A percentile compares a stretch with the other conserved stretches of the same genome.
phyloP scores from a whole-genome alignment of 1,140 invertebrate species.

The Copidosoma floridanum region DNA sequence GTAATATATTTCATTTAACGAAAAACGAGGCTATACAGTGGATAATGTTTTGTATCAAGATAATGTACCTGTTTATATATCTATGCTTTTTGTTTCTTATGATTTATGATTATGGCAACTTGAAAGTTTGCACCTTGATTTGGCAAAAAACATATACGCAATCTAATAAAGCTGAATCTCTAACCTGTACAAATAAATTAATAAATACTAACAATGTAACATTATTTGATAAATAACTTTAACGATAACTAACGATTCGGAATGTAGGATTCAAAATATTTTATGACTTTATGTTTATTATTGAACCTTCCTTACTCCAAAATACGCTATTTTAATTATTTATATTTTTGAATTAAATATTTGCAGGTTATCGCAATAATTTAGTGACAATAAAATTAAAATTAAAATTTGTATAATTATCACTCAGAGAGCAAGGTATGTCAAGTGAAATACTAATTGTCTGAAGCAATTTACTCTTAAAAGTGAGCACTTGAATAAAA shows the following conservation, averaged over 20 bases:
- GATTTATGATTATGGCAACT: constrained; percentile 24
- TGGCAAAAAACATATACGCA: constrained; percentile 12
- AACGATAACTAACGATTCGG: constrained; percentile 13
- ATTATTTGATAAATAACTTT: constrained; percentile 3
- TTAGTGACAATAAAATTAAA: constrained; percentile 19
- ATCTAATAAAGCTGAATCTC: constrained; percentile 11
- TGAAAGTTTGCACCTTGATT: constrained; percentile 16
- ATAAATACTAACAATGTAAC: constrained; percentile 17
- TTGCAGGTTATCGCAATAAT: no score
- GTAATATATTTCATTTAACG: background rate
- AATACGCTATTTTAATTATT: background rate
- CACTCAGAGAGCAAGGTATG: constrained; percentile 22
- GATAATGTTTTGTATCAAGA: background rate
- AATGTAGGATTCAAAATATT: constrained; percentile 20
- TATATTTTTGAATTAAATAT: background rate
- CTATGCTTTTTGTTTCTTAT: constrained; percentile 1
- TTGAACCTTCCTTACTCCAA: background rate
- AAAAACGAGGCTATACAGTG: background rate
- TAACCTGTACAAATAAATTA: constrained; percentile 23
- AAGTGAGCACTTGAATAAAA: constrained; percentile 25
- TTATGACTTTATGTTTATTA: background rate
- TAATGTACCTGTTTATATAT: background rate
- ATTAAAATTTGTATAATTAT: constrained; percentile 28
- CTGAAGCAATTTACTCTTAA: constrained; percentile 31
- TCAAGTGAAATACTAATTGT: constrained; percentile 24